These are phyloP conservation scores for Pachyrhynchus sulphureomaculatus DNA, from an alignment of 1,140 invertebrate species.

Conservation along the genomic window DNA sequence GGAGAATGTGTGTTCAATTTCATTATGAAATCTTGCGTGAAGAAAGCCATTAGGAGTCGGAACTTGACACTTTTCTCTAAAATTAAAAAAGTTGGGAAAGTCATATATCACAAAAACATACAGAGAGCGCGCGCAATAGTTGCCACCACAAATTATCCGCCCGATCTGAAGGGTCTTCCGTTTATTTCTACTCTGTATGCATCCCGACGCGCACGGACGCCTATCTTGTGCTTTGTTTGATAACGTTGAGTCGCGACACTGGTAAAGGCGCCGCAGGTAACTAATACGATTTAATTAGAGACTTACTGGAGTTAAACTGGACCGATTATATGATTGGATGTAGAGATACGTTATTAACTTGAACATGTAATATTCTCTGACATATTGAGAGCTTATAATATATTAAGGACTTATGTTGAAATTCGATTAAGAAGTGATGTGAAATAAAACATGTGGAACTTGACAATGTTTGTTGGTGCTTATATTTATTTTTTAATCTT, in stretches of 20 bases:
- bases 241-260: constrained; percentile 25
- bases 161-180: constrained; percentile 17
- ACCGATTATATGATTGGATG: background rate
- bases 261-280: background rate
- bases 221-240: constrained; percentile 11
- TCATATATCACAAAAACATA: constrained; percentile 24
- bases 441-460: too few relatives aligned
- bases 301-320: background rate
- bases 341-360: too few relatives aligned
- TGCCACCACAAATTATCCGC: constrained; percentile 23
- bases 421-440: too few relatives aligned
- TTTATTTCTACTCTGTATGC: constrained; percentile 33
- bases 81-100: constrained; percentile 34
- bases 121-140: constrained; percentile 26
- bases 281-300: background rate
- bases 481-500: too few relatives aligned
- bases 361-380: too few relatives aligned
- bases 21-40: constrained; percentile 29
- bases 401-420: too few relatives aligned
- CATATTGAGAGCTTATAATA: too few relatives aligned
- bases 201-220: constrained; percentile 26
- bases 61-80: constrained; percentile 27
- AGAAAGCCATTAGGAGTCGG: constrained; percentile 23
- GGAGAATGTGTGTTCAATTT: constrained; percentile 21
- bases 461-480: too few relatives aligned